These are phyloP conservation scores for Ephydatia muelleri DNA, from an alignment of 37 sponge, comb jelly and placozoan species.

Conservation along the genomic window DNA sequence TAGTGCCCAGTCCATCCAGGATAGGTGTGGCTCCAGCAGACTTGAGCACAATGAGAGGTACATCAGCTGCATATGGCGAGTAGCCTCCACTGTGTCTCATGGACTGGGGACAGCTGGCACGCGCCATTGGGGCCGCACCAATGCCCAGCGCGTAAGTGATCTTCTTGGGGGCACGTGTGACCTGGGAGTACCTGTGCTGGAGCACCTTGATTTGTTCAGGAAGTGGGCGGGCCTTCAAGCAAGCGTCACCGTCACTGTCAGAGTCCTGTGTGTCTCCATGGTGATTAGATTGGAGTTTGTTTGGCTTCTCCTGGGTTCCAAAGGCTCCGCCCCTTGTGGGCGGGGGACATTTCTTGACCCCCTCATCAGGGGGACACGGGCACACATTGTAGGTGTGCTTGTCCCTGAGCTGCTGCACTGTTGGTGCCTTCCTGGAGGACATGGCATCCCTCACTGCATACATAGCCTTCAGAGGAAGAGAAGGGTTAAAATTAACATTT, in stretches of 20 bases:
- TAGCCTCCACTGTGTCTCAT: background rate
- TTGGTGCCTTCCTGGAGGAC: slow-evolving; percentile 18
- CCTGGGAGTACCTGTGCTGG: slow-evolving; percentile 11
- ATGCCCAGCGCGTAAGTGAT: slow-evolving; percentile 21
- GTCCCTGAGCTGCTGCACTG: slow-evolving; percentile 60
- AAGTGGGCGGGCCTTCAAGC: slow-evolving; percentile 4
- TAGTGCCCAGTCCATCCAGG: too few species aligned
- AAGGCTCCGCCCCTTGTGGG: slow-evolving; percentile 64
- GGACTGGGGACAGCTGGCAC: slow-evolving; percentile 37
- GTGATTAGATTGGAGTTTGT: background rate
- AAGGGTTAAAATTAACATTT: background rate
- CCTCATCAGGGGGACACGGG: slow-evolving; percentile 24
- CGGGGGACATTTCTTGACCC: slow-evolving; percentile 32
- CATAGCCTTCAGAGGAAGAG: slow-evolving; percentile 40
- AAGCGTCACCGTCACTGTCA: background rate
- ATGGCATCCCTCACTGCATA: slow-evolving; percentile 49
- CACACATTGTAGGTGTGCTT: slow-evolving; percentile 73
- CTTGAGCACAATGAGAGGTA: slow-evolving; percentile 22
- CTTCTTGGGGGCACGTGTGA: background rate
- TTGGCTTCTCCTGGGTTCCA: background rate
- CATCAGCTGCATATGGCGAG: slow-evolving; percentile 27
- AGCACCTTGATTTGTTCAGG: slow-evolving; percentile 18
- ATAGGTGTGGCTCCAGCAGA: too few species aligned
- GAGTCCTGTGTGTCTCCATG: background rate
- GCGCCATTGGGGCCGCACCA: slow-evolving; percentile 13